phyloP scores from a whole-genome alignment of 2,113 vertebrate genomes.

The Oryzias celebensis region DNA sequence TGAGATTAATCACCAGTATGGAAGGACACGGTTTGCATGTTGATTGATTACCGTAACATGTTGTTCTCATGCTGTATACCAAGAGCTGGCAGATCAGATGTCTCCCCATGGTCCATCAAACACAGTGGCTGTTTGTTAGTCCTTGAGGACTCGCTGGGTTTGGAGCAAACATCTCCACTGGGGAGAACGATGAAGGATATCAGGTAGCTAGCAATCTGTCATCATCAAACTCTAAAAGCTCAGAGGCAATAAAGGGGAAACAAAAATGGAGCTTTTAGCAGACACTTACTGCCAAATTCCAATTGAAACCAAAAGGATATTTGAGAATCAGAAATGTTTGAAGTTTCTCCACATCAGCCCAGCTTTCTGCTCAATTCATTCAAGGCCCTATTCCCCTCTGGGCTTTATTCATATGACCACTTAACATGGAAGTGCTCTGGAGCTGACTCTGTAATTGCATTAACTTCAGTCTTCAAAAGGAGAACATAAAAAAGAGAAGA shows the following conservation, averaged over 20 bases:
- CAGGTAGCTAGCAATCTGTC: slow-evolving; percentile 80
- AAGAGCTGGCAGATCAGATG: slow-evolving; percentile 69
- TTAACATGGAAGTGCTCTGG: slow-evolving; percentile 68
- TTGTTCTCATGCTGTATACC: slow-evolving; percentile 56
- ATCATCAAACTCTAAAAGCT: slow-evolving; percentile 74
- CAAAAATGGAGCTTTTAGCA: slow-evolving; percentile 70
- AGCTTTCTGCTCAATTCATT: slow-evolving; percentile 63
- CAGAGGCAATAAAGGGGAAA: slow-evolving; percentile 55
- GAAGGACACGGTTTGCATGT: slow-evolving; percentile 48
- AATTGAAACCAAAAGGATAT: slow-evolving; percentile 74
- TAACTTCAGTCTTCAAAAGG: slow-evolving; percentile 75
- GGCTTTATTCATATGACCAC: slow-evolving; percentile 69
- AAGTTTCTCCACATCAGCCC: slow-evolving; percentile 56
- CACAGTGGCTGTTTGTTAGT: slow-evolving; percentile 68
- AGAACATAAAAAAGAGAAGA: slow-evolving; percentile 50
- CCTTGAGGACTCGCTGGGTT: slow-evolving; percentile 70
- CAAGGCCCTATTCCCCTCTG: slow-evolving; percentile 62
- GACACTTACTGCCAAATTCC: slow-evolving; percentile 65
- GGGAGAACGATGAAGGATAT: slow-evolving; percentile 78
- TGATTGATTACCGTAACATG: slow-evolving; percentile 53
- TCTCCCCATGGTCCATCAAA: slow-evolving; percentile 74
- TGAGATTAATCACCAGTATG: slow-evolving; percentile 50
- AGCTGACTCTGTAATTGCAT: slow-evolving; percentile 69
- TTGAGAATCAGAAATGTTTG: slow-evolving; percentile 72
- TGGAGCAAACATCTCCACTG: slow-evolving; percentile 73